Evolutionary conservation across 2,797 vertebrate species (phyloP), one percentile per base, ranked within the genome.

Genomic region (Coendou prehensilis): DNA sequence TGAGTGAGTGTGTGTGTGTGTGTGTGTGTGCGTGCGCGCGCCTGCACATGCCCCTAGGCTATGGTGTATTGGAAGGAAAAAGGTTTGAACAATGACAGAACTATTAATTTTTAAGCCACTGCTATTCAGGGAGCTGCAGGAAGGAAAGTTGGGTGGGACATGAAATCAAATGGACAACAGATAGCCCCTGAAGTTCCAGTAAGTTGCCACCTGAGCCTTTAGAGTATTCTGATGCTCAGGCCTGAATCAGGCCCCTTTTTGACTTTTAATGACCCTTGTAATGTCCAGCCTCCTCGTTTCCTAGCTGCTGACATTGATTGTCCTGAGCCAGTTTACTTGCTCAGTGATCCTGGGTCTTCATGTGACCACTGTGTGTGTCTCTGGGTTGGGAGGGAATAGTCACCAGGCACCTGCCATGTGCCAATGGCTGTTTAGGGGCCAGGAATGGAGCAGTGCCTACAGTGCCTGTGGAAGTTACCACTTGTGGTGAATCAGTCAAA

Each of bases 91-190:
- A 1, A 59, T 26, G 6, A 59, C 33, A 26, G 59, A 87, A 8
- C 41, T 71, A 69, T 47, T 91, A 57, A 59, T 93, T 84, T 92
- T 64, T 90, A 54, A 89, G 89, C n/a, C 14, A 28, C 10, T 4
- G 2, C 50, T 6, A 3, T 2, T 73, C 59, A 87, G 26, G 8
- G 13, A 28, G 7, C 45, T 17, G 8, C 26, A 76, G 71, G 83
- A 79, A 75, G 37, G 52, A 69, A 69, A 45, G 37, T 8, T 64
- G 71, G 57, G 87, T 78, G 50, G 41, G 37, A 54, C 50, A 3
- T 56, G 50, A 91, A 52, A 69, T 89, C 52, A 56, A 56, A 81
- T 7, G 0, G 10, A 78, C 64, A 69, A 64, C 20, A 73, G 84
- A 5, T 4, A 71, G 37, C 69, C 63, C 85, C 52, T 10, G 7